Percentiles rank a stretch among this genome's conserved stretches.
Conservation (phyloP, 2,888 invertebrate genomes). For the Cephus pygmeus region DNA sequence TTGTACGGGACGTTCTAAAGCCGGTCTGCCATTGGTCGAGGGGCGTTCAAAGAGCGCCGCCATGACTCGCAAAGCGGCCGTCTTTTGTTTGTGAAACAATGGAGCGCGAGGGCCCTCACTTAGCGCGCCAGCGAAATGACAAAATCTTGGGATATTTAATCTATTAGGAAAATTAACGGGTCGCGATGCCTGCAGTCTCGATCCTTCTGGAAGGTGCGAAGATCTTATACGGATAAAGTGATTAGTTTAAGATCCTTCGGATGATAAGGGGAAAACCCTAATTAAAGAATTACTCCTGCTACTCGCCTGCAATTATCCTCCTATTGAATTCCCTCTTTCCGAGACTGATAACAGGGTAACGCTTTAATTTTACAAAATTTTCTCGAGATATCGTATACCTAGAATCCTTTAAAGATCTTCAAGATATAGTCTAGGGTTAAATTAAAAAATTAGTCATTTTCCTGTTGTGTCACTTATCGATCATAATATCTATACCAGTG, state of each 20-base stretch:
- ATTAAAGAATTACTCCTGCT: constrained; percentile 18
- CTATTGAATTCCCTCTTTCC: background rate
- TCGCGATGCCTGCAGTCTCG: constrained; percentile 27
- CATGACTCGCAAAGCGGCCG: constrained; percentile 62
- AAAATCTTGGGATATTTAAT: constrained; percentile 54
- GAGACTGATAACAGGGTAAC: background rate
- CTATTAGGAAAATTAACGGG: constrained; percentile 62
- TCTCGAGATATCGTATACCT: background rate
- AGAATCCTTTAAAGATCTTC: background rate
- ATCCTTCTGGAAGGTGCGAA: constrained; percentile 27
- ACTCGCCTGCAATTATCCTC: background rate
- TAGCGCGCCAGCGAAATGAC: constrained; percentile 59
- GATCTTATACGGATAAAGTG: constrained; percentile 20
- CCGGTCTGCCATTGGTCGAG: constrained; percentile 57
- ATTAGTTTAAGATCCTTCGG: constrained; percentile 1
- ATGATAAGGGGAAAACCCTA: constrained; percentile 14
- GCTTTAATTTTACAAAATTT: background rate
- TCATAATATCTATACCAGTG: background rate
- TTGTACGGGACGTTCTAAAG: constrained; percentile 55
- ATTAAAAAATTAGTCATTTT: background rate
- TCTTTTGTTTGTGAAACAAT: constrained; percentile 66
- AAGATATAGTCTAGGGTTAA: background rate
- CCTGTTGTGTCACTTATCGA: background rate
- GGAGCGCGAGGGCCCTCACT: constrained; percentile 55
- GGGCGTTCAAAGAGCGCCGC: constrained; percentile 64